Conservation (phyloP, 2,113 vertebrate species). For the Empidonax alnorum region DNA sequence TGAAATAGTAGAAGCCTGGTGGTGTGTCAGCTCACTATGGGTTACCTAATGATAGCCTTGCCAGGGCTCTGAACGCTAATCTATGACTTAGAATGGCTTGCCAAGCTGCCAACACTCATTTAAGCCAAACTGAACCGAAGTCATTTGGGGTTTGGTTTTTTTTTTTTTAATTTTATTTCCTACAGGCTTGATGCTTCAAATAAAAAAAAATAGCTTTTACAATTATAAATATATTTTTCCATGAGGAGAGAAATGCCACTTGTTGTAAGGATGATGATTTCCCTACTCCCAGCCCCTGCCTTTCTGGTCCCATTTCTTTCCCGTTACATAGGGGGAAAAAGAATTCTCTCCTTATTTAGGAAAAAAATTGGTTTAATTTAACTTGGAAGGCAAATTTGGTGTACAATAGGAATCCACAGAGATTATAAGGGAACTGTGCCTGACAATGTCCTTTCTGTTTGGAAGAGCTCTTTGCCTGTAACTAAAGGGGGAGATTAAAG, state of each 20-base stretch:
- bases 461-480: conserved; percentile 23
- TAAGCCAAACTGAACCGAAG: not conserved
- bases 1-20: not conserved
- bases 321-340: not conserved
- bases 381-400: not conserved
- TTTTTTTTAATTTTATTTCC: not conserved
- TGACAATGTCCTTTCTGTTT: not conserved
- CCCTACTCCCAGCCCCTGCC: not conserved
- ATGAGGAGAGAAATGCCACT: not conserved
- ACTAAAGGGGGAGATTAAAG: conserved; percentile 27
- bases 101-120: not conserved
- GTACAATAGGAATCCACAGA: not conserved
- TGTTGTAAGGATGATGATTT: not conserved
- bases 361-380: conserved; percentile 7
- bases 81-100: not conserved
- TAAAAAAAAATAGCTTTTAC: not conserved
- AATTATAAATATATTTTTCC: not conserved
- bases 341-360: not conserved
- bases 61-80: not conserved
- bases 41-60: not conserved
- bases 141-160: not conserved
- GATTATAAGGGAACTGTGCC: not conserved
- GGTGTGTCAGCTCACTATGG: not conserved
- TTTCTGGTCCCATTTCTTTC: not conserved
- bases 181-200: not conserved